Percentiles rank a stretch among this genome's conserved stretches.
These are phyloP conservation scores for Rhipidura dahli DNA, from an alignment of 2,113 vertebrate genomes.

Conservation along the genomic window DNA sequence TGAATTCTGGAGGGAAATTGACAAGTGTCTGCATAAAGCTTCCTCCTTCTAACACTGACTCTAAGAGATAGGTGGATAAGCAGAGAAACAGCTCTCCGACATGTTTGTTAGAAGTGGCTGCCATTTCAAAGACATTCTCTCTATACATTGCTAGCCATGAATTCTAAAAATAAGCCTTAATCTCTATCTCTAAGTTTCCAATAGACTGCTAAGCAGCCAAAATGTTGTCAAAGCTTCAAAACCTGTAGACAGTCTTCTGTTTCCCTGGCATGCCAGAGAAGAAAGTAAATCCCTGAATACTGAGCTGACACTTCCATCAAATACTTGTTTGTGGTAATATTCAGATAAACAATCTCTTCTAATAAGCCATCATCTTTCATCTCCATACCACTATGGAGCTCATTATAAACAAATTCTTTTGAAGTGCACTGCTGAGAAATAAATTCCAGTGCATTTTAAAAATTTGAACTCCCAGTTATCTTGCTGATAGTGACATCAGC, in stretches of 20 bases:
- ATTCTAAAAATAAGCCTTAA: constrained; percentile 31
- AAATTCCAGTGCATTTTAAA: not conserved
- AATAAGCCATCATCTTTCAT: constrained; percentile 26
- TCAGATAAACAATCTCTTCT: not conserved
- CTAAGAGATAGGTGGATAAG: not conserved
- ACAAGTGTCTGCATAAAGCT: not conserved
- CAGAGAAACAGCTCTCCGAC: not conserved
- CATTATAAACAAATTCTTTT: not conserved
- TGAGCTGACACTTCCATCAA: not conserved
- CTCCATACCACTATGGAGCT: not conserved
- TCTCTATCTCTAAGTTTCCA: not conserved
- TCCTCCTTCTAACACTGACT: not conserved
- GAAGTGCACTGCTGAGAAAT: not conserved
- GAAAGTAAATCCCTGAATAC: not conserved
- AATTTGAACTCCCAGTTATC: not conserved
- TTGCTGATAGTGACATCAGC: not conserved
- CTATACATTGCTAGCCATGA: not conserved
- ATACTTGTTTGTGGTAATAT: not conserved
- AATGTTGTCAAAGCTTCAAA: constrained; percentile 24
- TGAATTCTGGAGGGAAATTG: not conserved
- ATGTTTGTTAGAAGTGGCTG: not conserved
- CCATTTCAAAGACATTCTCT: constrained; percentile 8
- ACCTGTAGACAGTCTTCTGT: not conserved
- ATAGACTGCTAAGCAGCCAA: not conserved
- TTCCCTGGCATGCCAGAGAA: not conserved